These are phyloP conservation scores for Baccha elongata DNA, from an alignment of 2,888 invertebrate genomes.

Conservation along the genomic window DNA sequence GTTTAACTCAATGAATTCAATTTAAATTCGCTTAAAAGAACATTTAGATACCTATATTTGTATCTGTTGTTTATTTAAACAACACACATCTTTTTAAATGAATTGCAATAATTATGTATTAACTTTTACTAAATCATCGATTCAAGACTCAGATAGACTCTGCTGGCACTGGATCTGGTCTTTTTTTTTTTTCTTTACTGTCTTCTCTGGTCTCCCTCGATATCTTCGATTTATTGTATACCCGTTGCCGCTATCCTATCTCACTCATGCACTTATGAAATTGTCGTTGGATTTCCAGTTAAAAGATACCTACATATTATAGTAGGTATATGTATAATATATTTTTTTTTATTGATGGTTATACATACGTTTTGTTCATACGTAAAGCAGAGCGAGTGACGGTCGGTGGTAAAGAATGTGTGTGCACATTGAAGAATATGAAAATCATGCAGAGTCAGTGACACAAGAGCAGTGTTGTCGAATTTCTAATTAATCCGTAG, in stretches of 20 bases:
- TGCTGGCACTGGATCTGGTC: slow-evolving; percentile 2
- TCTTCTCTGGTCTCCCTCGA: slow-evolving; percentile 43
- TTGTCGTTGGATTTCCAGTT: slow-evolving; percentile 66
- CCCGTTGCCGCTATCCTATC: slow-evolving; percentile 60
- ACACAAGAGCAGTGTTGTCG: slow-evolving; percentile 33
- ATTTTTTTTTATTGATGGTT: slow-evolving; percentile 35
- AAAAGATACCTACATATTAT: slow-evolving; percentile 68
- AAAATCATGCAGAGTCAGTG: slow-evolving; percentile 60
- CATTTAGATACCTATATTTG: not conserved
- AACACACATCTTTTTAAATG: not conserved
- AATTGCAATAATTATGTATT: slow-evolving; percentile 46
- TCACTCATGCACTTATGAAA: slow-evolving; percentile 69
- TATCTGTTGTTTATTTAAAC: not conserved
- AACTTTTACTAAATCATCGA: slow-evolving; percentile 32
- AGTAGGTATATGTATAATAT: too few relatives aligned
- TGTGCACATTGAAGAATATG: slow-evolving; percentile 57
- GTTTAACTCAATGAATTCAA: not conserved
- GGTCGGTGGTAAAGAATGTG: slow-evolving; percentile 19
- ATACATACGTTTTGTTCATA: slow-evolving; percentile 49
- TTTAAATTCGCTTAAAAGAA: not conserved
- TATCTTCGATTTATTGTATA: slow-evolving; percentile 65
- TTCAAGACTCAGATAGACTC: slow-evolving; percentile 41
- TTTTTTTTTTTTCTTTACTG: not conserved
- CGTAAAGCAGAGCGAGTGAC: slow-evolving; percentile 33
- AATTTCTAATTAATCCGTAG: slow-evolving; percentile 3